Percentiles rank a stretch among this genome's conserved stretches.
phyloP scores from a whole-genome alignment of 2,888 invertebrate species.

The Hypselothyrea guttata region DNA sequence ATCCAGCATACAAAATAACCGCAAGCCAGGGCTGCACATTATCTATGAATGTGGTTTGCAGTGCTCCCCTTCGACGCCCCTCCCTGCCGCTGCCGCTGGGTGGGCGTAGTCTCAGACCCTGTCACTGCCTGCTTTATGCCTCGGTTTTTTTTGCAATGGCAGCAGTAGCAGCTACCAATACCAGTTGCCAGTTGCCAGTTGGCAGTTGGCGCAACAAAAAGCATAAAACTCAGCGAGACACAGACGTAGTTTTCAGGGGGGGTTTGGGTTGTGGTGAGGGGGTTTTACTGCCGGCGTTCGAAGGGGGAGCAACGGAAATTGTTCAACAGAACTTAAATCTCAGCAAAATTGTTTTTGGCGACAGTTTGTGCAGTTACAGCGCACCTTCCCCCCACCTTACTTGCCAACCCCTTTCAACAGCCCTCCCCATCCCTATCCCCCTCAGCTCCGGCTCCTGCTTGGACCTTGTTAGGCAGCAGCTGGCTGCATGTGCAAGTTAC shows the following conservation, averaged over 20 bases:
- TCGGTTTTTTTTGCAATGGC: not conserved
- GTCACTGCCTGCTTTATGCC: too few species aligned
- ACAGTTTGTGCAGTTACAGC: constrained; percentile 57
- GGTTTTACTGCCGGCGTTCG: not conserved
- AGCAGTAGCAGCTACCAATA: constrained; percentile 18
- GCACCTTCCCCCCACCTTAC: not conserved
- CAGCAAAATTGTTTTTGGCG: constrained; percentile 76
- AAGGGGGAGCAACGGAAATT: constrained; percentile 56
- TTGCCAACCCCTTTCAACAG: not conserved
- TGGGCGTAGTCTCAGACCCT: not conserved
- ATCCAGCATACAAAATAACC: constrained; percentile 76
- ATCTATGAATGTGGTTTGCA: constrained; percentile 77
- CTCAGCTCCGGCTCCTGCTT: constrained; percentile 5
- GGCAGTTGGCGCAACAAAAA: constrained; percentile 9
- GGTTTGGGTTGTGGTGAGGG: not conserved
- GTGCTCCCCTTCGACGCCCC: too few species aligned
- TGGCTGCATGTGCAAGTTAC: constrained; percentile 61
- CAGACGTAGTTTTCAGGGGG: not conserved
- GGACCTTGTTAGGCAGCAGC: constrained; percentile 68
- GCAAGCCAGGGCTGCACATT: constrained; percentile 76
- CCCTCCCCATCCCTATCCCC: not conserved
- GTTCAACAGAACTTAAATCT: constrained; percentile 76
- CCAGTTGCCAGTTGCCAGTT: constrained; percentile 15
- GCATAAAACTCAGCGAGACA: too few species aligned
- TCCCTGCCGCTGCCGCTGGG: constrained; percentile 32